Evolutionary conservation across 2,888 invertebrate genomes (phyloP), one percentile per base, ranked within the genome.

Genomic region (Norana najaformis): DNA sequence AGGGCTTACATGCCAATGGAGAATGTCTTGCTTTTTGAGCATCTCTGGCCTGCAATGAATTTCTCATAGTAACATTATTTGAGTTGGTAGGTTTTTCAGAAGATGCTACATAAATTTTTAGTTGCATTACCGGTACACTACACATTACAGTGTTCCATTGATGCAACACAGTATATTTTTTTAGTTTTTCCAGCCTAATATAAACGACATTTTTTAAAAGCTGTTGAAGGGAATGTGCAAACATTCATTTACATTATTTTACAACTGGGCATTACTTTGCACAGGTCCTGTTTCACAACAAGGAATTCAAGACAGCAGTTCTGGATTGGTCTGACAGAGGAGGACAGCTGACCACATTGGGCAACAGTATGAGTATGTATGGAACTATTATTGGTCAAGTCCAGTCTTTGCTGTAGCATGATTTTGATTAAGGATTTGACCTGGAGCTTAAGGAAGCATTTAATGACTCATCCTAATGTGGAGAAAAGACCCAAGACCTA

Each of bases 231-330:
- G n/a, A n/a, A n/a, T 47, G 20, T 11, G 23, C 8, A 23, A 23
- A 23, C 1, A 47, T 47, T 47, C 20, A 20, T 23, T 47, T 47
- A 47, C 23, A 47, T 47, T 47, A 47, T 23, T 23, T 47, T 47
- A 47, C 20, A 47, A 47, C 23, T 69, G 69, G 69, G 69, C 30
- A n/a, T 69, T 69, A n/a, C n/a, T n/a, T 69, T 69, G 69, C 69
- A 69, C 94, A 94, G 93, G 93, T 94, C 89, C 91, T 92, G 91
- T 91, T 96, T 93, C 96, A 96, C 93, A 96, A 96, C 93, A 95
- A 95, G 91, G 93, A 91, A 88, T 94, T 95, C 88, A 95, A 96
- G 92, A 95, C 95, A 92, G 96, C 96, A 88, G 95, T 96, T 92
- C 96, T 96, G 92, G 94, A 95, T 91, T 96, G 96, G 96, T 95